Base-by-base conservation (phyloP, 2,888 invertebrate genomes). In the Gymnoscelis rufifasciata region DNA sequence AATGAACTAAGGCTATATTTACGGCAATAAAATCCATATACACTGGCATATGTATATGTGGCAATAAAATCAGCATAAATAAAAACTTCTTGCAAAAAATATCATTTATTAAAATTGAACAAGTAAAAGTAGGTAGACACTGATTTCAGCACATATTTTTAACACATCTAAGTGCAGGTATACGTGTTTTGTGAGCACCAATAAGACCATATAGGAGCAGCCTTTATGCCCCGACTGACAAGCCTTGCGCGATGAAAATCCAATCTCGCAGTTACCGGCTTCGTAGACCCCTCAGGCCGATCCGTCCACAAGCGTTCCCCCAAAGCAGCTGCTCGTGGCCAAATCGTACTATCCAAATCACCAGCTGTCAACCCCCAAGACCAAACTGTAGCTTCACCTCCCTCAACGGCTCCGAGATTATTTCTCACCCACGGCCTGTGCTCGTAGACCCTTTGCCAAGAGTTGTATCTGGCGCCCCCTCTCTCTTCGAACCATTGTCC, bases 371-470 rank as follows among this genome's bases (percentile, higher is more conserved):
- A 90, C 72, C 93, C 93, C 62, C 94, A 93, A 5, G 92, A 92
- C 96, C 96, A 96, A 42, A 95, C 83, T 23, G 94, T 93, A 1
- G 91, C 95, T 72, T 95, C 95, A 0, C 94, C 95, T 0, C 96
- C 96, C 37, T 92, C 68, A 14, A 80, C 61, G 11, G 79, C 51
- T 90, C 92, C 27, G 87, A 52, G 38, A 5, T 48, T 45, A 39
- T 59, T 64, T 12, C 57, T 64, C 0, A 67, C 50, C 83, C 94
- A 93, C 0, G 95, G 95, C 41, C 93, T 86, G 70, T 95, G 94
- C 66, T 92, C 93, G 71, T 95, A 96, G 12, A 95, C 90, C 23
- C 91, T 92, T 69, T 95, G 95, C 95, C 95, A 96, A 7, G 94
- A 93, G 56, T 93, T 91, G 74, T 94, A 96, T 0, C 94, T 93